A percentile compares a stretch with the other conserved stretches of the same genome.
These are phyloP conservation scores for Epinephelus cyanopodus DNA, from an alignment of 2,113 vertebrate species.

Conservation along the genomic window DNA sequence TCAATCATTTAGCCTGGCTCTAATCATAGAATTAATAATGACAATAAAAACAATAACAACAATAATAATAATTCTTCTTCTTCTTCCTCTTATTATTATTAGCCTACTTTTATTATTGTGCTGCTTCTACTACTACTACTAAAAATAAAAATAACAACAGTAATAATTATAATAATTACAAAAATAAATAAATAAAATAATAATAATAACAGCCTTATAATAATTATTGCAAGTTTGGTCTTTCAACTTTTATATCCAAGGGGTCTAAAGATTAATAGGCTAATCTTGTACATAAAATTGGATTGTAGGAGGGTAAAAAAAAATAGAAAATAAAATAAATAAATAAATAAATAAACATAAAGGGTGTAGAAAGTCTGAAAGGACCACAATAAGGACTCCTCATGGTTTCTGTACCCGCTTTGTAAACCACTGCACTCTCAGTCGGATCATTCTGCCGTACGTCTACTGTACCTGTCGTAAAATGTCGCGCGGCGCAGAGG, in stretches of 20 bases:
- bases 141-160: too few relatives aligned
- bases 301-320: neutral
- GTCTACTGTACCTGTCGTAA: constrained; percentile 49
- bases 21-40: too few relatives aligned
- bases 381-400: neutral
- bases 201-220: too few relatives aligned
- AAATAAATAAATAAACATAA: neutral
- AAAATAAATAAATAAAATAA: too few relatives aligned
- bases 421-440: neutral
- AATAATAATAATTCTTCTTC: too few relatives aligned
- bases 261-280: neutral
- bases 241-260: neutral
- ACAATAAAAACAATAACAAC: too few relatives aligned
- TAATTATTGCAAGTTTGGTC: neutral
- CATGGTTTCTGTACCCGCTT: neutral
- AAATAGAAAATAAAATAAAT: too few relatives aligned
- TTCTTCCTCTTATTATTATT: too few relatives aligned
- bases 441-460: constrained; percentile 41
- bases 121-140: too few relatives aligned
- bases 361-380: neutral
- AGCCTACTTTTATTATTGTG: too few relatives aligned
- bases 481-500: constrained; percentile 48
- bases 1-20: too few relatives aligned
- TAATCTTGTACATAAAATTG: neutral
- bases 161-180: too few relatives aligned